Percentiles rank a stretch among this genome's conserved stretches.
Conservation (phyloP, 2,113 vertebrate species). For the Microcebus jonahi region DNA sequence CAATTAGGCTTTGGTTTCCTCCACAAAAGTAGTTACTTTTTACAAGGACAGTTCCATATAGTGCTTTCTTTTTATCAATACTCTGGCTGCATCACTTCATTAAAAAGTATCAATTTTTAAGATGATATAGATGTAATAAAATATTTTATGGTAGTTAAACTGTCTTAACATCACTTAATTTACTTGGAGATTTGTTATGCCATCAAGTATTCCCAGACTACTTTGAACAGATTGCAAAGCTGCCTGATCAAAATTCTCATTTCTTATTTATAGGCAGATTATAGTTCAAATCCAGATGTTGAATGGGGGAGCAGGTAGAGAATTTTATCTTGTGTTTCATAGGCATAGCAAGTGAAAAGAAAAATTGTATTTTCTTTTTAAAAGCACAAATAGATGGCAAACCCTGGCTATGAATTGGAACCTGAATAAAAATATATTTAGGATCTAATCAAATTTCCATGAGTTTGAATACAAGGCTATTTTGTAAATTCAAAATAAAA, state of each 20-base stretch:
- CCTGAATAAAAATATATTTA: constrained; percentile 59
- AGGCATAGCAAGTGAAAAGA: constrained; percentile 54
- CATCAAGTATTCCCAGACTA: constrained; percentile 69
- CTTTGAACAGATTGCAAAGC: constrained; percentile 75
- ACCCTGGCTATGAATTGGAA: constrained; percentile 5
- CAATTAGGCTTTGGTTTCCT: constrained; percentile 4
- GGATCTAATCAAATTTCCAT: constrained; percentile 34
- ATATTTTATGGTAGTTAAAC: constrained; percentile 62
- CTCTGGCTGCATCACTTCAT: constrained; percentile 23
- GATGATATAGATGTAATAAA: constrained; percentile 55
- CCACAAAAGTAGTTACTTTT: constrained; percentile 30
- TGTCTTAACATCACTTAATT: constrained; percentile 73
- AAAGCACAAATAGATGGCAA: constrained; percentile 38
- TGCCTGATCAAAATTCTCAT: constrained; percentile 77
- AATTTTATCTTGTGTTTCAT: constrained; percentile 65
- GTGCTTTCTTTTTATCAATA: constrained; percentile 7
- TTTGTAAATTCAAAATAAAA: constrained; percentile 51
- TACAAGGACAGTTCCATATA: constrained; percentile 4
- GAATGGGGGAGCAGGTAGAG: constrained; percentile 56
- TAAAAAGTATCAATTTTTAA: constrained; percentile 64
- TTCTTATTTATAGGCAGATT: constrained; percentile 78
- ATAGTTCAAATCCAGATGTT: constrained; percentile 72
- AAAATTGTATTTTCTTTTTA: constrained; percentile 48
- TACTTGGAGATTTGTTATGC: constrained; percentile 75
- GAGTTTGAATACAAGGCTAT: constrained; percentile 24